Evolutionary conservation across 2,888 invertebrate genomes (phyloP).

Genomic region (Drosophila atripex): DNA sequence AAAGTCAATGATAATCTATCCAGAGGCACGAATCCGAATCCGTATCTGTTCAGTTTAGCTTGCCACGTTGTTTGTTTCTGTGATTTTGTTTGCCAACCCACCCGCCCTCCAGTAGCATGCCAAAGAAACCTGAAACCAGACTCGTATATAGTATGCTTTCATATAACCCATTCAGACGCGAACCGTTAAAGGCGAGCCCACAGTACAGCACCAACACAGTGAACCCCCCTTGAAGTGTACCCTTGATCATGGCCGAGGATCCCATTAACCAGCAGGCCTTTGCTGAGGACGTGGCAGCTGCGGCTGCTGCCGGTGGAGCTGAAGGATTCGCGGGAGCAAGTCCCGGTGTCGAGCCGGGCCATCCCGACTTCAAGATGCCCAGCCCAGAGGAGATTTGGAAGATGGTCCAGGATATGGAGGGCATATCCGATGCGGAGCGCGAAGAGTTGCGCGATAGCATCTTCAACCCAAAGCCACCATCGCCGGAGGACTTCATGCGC

Average conservation of each 20-base stretch:
- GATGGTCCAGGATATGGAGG: constrained; percentile 85
- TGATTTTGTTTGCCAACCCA: constrained; percentile 31
- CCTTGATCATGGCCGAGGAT: constrained; percentile 76
- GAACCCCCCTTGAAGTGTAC: background rate
- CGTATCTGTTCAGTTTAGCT: constrained; percentile 19
- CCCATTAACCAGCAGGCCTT: constrained; percentile 78
- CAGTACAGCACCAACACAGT: constrained; percentile 8
- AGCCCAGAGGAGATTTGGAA: constrained; percentile 86
- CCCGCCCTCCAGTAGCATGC: constrained; percentile 30
- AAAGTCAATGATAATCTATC: constrained; percentile 13
- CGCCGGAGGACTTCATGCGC: constrained; percentile 80
- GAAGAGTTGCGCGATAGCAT: constrained; percentile 86
- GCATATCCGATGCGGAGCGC: constrained; percentile 87
- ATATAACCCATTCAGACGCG: constrained; percentile 35
- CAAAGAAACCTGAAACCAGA: constrained; percentile 15
- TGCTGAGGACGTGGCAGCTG: constrained; percentile 79
- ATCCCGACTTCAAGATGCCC: constrained; percentile 84
- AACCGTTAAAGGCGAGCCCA: constrained; percentile 51
- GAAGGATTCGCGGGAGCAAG: constrained; percentile 54
- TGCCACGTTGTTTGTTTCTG: constrained; percentile 41
- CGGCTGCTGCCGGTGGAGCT: constrained; percentile 70
- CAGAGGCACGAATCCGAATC: background rate
- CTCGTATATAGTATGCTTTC: constrained; percentile 23
- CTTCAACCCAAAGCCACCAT: constrained; percentile 82
- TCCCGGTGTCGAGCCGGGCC: constrained; percentile 52